Percentiles rank a stretch among this genome's conserved stretches.
Evolutionary conservation across 2,888 invertebrate genomes (phyloP).

Genomic region (Cantharis lateralis): DNA sequence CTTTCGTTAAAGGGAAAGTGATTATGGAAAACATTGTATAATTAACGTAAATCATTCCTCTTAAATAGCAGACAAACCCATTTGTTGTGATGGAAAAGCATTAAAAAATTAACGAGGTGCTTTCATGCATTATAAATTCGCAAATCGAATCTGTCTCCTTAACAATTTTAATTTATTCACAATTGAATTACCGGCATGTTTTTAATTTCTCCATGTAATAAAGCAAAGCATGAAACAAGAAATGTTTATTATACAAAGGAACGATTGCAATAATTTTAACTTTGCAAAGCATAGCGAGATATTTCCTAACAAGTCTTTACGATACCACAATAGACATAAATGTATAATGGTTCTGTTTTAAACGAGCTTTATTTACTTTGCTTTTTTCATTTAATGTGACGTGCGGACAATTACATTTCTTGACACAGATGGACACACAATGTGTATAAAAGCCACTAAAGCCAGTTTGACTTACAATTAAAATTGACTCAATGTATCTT

Average conservation of each 20-base stretch:
- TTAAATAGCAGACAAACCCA: background rate
- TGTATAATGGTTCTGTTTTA: slow-evolving; percentile 21
- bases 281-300: slow-evolving; percentile 13
- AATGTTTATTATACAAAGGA: slow-evolving; percentile 16
- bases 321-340: slow-evolving; percentile 23
- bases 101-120: background rate
- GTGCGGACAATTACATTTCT: slow-evolving; percentile 23
- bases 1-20: slow-evolving; percentile 11
- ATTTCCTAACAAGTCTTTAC: slow-evolving; percentile 21
- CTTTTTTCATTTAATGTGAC: slow-evolving; percentile 24
- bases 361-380: background rate
- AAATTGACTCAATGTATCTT: slow-evolving; percentile 46
- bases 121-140: background rate
- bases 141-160: background rate
- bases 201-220: slow-evolving; percentile 5
- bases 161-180: background rate
- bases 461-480: slow-evolving; percentile 42
- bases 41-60: background rate
- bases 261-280: slow-evolving; percentile 13
- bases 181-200: background rate
- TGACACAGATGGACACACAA: slow-evolving; percentile 33
- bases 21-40: slow-evolving; percentile 23
- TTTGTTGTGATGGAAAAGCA: background rate
- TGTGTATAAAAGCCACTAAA: slow-evolving; percentile 18
- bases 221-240: slow-evolving; percentile 21